A percentile compares a stretch with the other conserved stretches of the same genome.
Evolutionary conservation across 2,888 invertebrate species (phyloP).

Genomic region (Cyaniris semiargus): DNA sequence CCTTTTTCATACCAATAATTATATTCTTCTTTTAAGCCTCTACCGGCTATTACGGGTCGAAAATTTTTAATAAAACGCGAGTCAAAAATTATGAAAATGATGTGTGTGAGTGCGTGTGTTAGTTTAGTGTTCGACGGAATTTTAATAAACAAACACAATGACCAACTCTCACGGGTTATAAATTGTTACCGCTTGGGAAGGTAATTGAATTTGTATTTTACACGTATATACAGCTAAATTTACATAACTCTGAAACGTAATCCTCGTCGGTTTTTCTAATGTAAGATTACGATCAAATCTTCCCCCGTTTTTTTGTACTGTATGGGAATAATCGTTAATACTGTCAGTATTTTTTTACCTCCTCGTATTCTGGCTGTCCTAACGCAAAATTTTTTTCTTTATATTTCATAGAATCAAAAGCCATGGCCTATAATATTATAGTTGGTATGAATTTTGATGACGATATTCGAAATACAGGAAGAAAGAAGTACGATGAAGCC

Average conservation of each 20-base stretch:
- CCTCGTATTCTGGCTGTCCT: too few species aligned
- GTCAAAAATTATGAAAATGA: conserved; percentile 19
- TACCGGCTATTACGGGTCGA: neutral
- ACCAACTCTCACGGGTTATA: conserved; percentile 17
- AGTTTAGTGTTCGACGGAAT: conserved; percentile 17
- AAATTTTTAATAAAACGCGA: neutral
- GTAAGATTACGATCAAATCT: neutral
- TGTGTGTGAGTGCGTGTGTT: conserved; percentile 7
- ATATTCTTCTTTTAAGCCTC: neutral
- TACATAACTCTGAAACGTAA: conserved; percentile 1
- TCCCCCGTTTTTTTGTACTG: neutral
- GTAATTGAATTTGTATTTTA: conserved; percentile 24
- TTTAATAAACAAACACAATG: conserved; percentile 22
- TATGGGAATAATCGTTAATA: neutral
- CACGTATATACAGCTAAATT: conserved; percentile 10
- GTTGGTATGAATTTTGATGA: too few species aligned
- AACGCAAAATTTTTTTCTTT: too few species aligned
- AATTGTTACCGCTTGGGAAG: conserved; percentile 20
- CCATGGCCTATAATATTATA: too few species aligned
- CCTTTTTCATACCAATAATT: too few species aligned
- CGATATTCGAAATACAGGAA: too few species aligned
- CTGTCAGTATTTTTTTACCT: too few species aligned
- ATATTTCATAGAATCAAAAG: too few species aligned
- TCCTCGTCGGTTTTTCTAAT: neutral
- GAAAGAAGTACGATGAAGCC: too few species aligned